These are phyloP conservation scores for Lagria hirta DNA, from an alignment of 2,888 invertebrate species.

Conservation along the genomic window DNA sequence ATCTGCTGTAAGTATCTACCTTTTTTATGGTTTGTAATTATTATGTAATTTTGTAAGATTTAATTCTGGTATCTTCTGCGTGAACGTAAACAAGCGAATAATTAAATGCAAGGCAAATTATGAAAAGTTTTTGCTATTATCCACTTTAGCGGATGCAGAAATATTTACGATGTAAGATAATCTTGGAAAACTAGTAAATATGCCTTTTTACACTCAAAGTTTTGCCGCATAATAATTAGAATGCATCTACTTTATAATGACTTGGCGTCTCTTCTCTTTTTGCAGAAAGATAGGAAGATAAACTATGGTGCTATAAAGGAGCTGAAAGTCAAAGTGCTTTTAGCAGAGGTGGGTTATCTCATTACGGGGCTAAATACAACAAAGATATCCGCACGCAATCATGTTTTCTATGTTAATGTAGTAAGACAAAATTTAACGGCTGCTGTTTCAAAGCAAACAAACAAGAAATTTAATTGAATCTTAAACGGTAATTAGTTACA, in stretches of 20 bases:
- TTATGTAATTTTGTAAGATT: too few species aligned
- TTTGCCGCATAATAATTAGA: conserved; percentile 27
- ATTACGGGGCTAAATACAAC: conserved; percentile 26
- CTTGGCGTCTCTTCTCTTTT: conserved; percentile 22
- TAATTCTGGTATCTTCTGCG: too few species aligned
- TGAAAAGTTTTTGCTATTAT: conserved; percentile 15
- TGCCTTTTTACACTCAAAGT: conserved; percentile 20
- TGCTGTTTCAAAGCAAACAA: too few species aligned
- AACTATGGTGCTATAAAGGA: conserved; percentile 28
- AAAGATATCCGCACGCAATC: conserved; percentile 27
- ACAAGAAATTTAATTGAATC: too few species aligned
- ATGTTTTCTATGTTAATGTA: conserved; percentile 24
- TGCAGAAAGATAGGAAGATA: conserved; percentile 23
- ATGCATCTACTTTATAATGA: conserved; percentile 30
- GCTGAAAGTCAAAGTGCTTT: conserved; percentile 32
- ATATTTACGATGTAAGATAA: conserved; percentile 16
- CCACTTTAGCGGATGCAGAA: conserved; percentile 9
- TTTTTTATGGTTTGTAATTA: too few species aligned
- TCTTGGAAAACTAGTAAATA: conserved; percentile 12
- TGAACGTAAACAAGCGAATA: conserved; percentile 6
- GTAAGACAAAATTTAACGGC: too few species aligned
- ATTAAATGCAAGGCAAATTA: conserved; percentile 16
- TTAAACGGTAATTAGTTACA: too few species aligned
- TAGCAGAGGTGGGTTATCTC: conserved; percentile 29
- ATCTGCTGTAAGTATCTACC: too few species aligned